These are phyloP conservation scores for Lycodopsis pacificus DNA, from an alignment of 2,797 vertebrate genomes.

Conservation along the genomic window DNA sequence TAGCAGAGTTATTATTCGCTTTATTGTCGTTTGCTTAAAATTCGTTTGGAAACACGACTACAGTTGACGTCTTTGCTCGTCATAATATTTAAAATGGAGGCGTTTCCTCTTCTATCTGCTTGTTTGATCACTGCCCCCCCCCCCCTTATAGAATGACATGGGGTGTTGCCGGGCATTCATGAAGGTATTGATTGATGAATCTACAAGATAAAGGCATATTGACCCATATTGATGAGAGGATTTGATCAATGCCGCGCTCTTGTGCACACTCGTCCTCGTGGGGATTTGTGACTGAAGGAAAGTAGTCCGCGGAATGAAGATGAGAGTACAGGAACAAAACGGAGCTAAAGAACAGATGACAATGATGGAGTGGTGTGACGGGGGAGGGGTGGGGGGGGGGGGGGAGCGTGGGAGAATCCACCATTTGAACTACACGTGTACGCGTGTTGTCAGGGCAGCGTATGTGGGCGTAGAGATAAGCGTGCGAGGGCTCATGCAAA, in stretches of 20 bases:
- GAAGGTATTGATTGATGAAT: slow-evolving; percentile 65
- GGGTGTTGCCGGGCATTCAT: slow-evolving; percentile 22
- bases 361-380: slow-evolving; percentile 53
- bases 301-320: slow-evolving; percentile 41
- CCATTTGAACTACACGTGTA: slow-evolving; percentile 39
- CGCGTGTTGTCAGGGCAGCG: slow-evolving; percentile 31
- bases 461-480: slow-evolving; percentile 43
- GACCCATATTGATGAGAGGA: slow-evolving; percentile 68
- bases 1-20: too few species aligned
- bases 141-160: slow-evolving; percentile 2
- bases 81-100: neutral
- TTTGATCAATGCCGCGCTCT: slow-evolving; percentile 66
- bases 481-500: slow-evolving; percentile 37
- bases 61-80: too few species aligned
- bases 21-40: too few species aligned
- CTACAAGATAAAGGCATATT: slow-evolving; percentile 62
- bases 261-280: slow-evolving; percentile 35
- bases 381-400: neutral
- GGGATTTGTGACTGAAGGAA: slow-evolving; percentile 43
- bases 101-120: neutral
- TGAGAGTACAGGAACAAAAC: slow-evolving; percentile 31
- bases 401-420: slow-evolving; percentile 38
- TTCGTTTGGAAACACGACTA: too few species aligned
- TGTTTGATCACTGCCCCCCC: slow-evolving; percentile 6
- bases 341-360: slow-evolving; percentile 39